phyloP scores from a whole-genome alignment of 2,113 vertebrate species.

The Cynoglossus semilaevis region DNA sequence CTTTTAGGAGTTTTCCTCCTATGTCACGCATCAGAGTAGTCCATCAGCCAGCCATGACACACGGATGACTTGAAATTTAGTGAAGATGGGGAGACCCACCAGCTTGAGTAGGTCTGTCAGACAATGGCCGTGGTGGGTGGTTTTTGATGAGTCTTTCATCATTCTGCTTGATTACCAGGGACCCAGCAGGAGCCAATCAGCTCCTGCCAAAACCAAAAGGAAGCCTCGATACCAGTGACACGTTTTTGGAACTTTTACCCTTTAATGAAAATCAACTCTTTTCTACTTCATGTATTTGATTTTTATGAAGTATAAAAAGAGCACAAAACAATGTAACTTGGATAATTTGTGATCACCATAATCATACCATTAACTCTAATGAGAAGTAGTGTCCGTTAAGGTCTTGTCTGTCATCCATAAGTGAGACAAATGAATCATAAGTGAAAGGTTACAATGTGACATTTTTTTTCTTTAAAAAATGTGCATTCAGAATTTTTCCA shows the following conservation, averaged over 20 bases:
- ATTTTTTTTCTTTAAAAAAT: too few species aligned
- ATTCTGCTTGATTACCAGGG: constrained; percentile 48
- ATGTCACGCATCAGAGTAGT: constrained; percentile 72
- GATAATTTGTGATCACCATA: too few species aligned
- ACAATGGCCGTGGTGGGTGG: constrained; percentile 58
- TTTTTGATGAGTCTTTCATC: constrained; percentile 58
- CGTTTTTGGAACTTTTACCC: too few species aligned
- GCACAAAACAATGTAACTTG: too few species aligned
- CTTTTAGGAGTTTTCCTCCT: constrained; percentile 46
- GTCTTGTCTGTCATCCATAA: constrained; percentile 3
- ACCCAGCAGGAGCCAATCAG: constrained; percentile 13
- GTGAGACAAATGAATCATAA: constrained; percentile 19
- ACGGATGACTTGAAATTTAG: constrained; percentile 62
- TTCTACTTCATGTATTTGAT: too few species aligned
- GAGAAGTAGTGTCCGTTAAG: too few species aligned
- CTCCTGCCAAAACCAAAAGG: neutral
- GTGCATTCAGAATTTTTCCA: too few species aligned
- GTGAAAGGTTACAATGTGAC: constrained; percentile 9
- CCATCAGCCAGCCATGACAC: constrained; percentile 72
- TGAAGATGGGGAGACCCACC: constrained; percentile 55
- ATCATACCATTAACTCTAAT: too few species aligned
- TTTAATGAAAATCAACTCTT: too few species aligned
- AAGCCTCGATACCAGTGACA: neutral
- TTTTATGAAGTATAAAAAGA: too few species aligned
- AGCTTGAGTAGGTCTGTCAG: constrained; percentile 46